phyloP scores from a whole-genome alignment of 2,888 invertebrate species.

The Pomacea canaliculata region DNA sequence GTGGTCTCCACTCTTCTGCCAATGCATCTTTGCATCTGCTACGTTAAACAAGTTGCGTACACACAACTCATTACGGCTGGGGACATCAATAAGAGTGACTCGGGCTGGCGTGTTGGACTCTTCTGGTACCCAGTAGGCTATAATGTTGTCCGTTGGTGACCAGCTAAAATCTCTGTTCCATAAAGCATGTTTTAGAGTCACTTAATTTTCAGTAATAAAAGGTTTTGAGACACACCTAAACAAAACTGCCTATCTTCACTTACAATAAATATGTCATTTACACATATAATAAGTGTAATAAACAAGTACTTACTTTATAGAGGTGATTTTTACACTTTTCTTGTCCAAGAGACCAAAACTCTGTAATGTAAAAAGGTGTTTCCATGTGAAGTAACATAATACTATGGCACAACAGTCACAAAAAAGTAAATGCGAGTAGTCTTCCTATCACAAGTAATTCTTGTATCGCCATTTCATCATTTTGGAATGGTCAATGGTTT shows the following conservation, averaged over 20 bases:
- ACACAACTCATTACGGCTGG: conserved; percentile 76
- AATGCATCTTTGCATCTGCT: conserved; percentile 97
- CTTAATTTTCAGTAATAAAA: background rate
- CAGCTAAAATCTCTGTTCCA: conserved; percentile 88
- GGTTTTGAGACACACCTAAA: too few relatives aligned
- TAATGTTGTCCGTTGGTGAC: conserved; percentile 96
- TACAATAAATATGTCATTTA: too few relatives aligned
- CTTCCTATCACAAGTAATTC: too few relatives aligned
- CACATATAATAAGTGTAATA: too few relatives aligned
- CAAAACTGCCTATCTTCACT: too few relatives aligned
- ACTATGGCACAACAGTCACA: too few relatives aligned
- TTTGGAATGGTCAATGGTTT: too few relatives aligned
- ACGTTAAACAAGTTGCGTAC: conserved; percentile 98
- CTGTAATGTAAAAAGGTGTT: conserved; percentile 66
- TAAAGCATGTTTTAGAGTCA: background rate
- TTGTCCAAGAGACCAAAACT: conserved; percentile 94
- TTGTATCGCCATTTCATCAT: too few relatives aligned
- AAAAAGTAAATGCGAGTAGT: too few relatives aligned
- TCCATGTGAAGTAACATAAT: too few relatives aligned
- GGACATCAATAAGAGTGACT: conserved; percentile 92
- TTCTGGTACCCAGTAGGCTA: conserved; percentile 99
- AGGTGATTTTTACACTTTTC: conserved; percentile 85
- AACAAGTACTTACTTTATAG: conserved; percentile 63
- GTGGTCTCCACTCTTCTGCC: conserved; percentile 98
- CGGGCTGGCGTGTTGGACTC: conserved; percentile 92